Evolutionary conservation across 2,797 vertebrate species (phyloP).

Genomic region (Melanogrammus aeglefinus): DNA sequence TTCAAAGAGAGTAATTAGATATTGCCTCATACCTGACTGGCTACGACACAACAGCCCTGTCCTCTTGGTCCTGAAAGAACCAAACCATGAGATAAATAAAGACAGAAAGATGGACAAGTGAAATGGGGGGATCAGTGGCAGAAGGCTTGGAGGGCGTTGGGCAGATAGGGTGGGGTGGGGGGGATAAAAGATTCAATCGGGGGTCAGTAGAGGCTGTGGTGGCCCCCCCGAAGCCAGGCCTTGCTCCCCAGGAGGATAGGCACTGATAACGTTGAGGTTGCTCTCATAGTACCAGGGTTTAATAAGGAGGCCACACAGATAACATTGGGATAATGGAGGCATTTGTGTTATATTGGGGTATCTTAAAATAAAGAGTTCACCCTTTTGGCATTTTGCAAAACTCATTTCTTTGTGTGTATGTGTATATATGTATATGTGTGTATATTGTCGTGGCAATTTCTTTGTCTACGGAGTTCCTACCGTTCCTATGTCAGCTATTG

Average conservation of each 20-base stretch:
- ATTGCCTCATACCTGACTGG: neutral
- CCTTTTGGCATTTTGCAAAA: neutral
- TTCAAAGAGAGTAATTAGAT: neutral
- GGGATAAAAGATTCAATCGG: conserved; percentile 56
- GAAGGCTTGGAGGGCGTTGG: neutral
- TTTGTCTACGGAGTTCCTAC: no score
- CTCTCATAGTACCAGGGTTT: conserved; percentile 52
- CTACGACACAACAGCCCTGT: neutral
- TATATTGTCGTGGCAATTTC: no score
- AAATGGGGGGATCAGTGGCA: neutral
- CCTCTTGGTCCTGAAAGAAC: neutral
- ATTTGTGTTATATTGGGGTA: no score
- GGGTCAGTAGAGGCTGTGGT: conserved; percentile 44
- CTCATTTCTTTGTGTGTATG: no score
- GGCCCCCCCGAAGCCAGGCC: conserved; percentile 66
- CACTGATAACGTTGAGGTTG: conserved; percentile 70
- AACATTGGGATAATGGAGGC: conserved; percentile 35
- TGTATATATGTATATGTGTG: no score
- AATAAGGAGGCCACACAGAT: conserved; percentile 66
- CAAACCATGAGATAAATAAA: conserved; percentile 11
- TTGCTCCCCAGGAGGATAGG: conserved; percentile 65
- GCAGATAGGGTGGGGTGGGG: conserved; percentile 23
- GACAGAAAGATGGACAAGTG: neutral
- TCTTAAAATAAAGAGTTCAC: neutral
- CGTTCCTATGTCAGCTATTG: no score